These are phyloP conservation scores for Tribolium madens DNA, from an alignment of 1,140 invertebrate species.

Conservation along the genomic window DNA sequence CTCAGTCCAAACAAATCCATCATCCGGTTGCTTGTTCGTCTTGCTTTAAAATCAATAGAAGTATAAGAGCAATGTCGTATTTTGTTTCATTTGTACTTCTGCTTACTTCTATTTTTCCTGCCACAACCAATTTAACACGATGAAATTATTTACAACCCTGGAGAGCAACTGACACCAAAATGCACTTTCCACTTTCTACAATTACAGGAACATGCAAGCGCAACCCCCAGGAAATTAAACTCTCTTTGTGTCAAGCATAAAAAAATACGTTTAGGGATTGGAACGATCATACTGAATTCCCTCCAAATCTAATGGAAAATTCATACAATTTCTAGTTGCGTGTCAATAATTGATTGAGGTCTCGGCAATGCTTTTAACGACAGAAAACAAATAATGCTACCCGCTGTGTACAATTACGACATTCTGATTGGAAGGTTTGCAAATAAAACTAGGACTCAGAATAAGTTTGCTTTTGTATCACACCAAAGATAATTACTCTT, in stretches of 20 bases:
- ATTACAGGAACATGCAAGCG: constrained; percentile 1
- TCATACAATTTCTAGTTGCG: constrained; percentile 17
- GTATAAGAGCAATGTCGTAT: constrained; percentile 28
- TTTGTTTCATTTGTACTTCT: constrained; percentile 24
- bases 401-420: constrained; percentile 7
- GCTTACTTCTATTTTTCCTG: constrained; percentile 1
- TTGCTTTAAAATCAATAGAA: constrained; percentile 32
- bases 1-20: constrained; percentile 14
- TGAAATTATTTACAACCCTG: constrained; percentile 28
- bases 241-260: background rate
- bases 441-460: constrained; percentile 10
- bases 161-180: constrained; percentile 22
- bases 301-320: no score
- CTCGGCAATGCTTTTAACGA: constrained; percentile 13
- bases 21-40: constrained; percentile 6
- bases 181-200: constrained; percentile 7
- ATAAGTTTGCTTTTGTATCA: constrained; percentile 28
- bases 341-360: constrained; percentile 25
- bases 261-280: no score
- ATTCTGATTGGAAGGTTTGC: constrained; percentile 17
- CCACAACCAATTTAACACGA: constrained; percentile 10
- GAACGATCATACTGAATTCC: no score
- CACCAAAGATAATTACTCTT: background rate
- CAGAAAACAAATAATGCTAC: constrained; percentile 20
- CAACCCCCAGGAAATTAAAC: background rate